Base-by-base conservation (phyloP, 2,113 vertebrate species). In the Strix uralensis region DNA sequence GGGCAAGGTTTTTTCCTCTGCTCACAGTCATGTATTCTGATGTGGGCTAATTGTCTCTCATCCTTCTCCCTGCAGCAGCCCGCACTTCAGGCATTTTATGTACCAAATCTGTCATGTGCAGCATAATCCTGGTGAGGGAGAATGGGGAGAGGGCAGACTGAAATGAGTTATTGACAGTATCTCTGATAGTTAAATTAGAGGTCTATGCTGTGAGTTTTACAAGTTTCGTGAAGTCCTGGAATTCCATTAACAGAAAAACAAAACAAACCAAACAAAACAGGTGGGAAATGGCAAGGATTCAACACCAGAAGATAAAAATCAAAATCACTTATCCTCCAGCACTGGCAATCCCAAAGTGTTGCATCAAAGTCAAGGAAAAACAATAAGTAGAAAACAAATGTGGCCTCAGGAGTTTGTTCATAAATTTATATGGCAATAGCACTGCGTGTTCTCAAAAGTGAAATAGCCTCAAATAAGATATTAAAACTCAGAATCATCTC, bases 401-500 rank as follows among this genome's bases (percentile, higher is more conserved):
- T 44, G 66, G 69, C 74, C 82, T 58, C 46, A 27, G 82, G 95
- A 97, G 70, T 46, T 66, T 51, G 49, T 81, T 97, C 90, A 77
- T 96, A 96, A 96, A 97, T 98, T 97, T 89, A 85, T 86, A 90
- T 18, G 57, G 84, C 94, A 96, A 97, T 86, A 84, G 81, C 26
- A 19, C 52, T 72, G 40, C 59, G 10, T 70, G 73, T 67, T 92
- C 83, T 94, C 87, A 67, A 67, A 90, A 47, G 29, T 36, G 65
- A 67, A 97, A 87, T 0, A 47, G 49, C 51, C 92, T 95, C 79
- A 65, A 71, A 86, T 70, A 95, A 96, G 90, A 84, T 55, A 97
- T 73, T 86, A 94, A 96, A 91, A 66, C 82, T 54, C 86, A 77
- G 61, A 70, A 78, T 90, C 88, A 52, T 77, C 72, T 72, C 73